Base-by-base conservation (phyloP, 2,797 vertebrate species). In the Semaprochilodus insignis region DNA sequence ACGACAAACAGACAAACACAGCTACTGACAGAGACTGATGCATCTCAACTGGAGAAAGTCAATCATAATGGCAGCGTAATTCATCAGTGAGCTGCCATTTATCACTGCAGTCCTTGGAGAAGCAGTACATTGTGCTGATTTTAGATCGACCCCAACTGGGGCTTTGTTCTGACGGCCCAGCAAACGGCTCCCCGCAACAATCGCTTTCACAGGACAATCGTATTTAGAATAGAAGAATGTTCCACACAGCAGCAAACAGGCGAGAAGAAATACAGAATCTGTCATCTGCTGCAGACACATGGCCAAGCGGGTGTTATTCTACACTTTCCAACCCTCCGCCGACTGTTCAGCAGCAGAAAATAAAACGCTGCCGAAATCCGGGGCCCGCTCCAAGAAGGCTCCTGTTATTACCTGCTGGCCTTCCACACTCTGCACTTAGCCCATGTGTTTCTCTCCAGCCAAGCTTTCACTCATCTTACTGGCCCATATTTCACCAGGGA, bases 391-490 rank as follows among this genome's bases (percentile, higher is more conserved):
- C 83, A 77, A 83, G 78, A 85, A 84, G 76, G 67, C 63, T 77
- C 59, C 70, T 81, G 78, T 89, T 91, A 91, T 90, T 85, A 93
- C 93, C 91, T 91, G 90, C 27, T 62, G 70, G 80, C 77, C 84
- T 82, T 78, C 70, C 27, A 83, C 74, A 82, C 62, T 85, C 86
- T 85, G 86, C 57, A 72, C 84, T 75, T 86, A 83, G 83, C 81
- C 88, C 88, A 85, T 85, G 89, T 80, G 91, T 90, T 92, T 93
- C 91, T 86, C 85, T 82, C 81, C 81, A 70, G 90, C 90, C 89
- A 88, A 86, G 84, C 85, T 90, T 91, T 93, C 92, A 91, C 90
- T 94, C 93, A 91, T 94, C 92, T 85, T 89, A 85, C 89, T 87
- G 88, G 84, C 70, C 88, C 66, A 79, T 89, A 90, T 93, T 93